Percentiles rank a stretch among this genome's conserved stretches.
phyloP scores from a whole-genome alignment of 2,113 vertebrate species.

The Aramus guarauna region DNA sequence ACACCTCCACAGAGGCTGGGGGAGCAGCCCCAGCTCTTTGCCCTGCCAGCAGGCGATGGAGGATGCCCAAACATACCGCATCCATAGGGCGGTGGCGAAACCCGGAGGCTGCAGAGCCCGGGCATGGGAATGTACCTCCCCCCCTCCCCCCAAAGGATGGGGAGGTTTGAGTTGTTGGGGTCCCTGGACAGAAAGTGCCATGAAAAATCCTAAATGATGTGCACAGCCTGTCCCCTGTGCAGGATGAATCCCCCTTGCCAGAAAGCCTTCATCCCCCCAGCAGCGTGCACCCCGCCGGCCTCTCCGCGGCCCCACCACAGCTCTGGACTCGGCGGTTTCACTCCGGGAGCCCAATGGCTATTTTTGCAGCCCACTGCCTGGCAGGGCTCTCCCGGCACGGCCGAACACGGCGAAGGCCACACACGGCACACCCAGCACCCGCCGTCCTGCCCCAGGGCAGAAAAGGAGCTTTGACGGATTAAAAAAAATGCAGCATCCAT shows the following conservation, averaged over 20 bases:
- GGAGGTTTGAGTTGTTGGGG: background rate
- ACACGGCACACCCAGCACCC: background rate
- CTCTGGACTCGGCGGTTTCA: background rate
- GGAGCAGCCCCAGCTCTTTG: background rate
- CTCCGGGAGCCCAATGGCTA: background rate
- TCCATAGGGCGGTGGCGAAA: background rate
- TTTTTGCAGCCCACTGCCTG: background rate
- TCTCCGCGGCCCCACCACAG: fast-evolving
- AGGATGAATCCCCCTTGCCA: background rate
- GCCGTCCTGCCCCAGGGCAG: fast-evolving
- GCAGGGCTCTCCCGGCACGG: background rate
- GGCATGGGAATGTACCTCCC: background rate
- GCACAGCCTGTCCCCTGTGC: background rate
- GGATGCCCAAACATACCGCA: background rate
- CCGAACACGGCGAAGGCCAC: fast-evolving
- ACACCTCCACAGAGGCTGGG: background rate
- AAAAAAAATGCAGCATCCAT: background rate
- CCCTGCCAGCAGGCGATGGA: background rate
- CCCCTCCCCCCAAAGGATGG: fast-evolving
- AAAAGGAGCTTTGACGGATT: background rate
- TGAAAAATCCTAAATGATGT: background rate
- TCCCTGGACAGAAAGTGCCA: background rate
- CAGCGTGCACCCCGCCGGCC: fast-evolving
- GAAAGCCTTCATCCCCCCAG: background rate
- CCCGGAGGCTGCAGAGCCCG: background rate